These are phyloP conservation scores for Paramormyrops kingsleyae DNA, from an alignment of 2,113 vertebrate genomes.

Conservation along the genomic window DNA sequence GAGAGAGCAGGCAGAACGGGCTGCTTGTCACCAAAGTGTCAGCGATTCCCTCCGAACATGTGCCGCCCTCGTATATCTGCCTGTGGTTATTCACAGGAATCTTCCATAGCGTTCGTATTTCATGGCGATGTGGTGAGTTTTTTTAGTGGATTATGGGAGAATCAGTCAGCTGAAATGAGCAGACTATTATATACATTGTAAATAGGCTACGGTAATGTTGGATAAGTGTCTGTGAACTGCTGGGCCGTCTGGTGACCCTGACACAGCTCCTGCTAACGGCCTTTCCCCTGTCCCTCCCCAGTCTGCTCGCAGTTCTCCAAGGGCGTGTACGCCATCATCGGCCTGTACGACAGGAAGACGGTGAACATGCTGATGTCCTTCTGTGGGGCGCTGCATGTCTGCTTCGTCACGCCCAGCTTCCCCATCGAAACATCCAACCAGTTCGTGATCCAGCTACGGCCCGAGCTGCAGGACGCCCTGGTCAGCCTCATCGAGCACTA, in stretches of 20 bases:
- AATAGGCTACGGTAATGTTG: background rate
- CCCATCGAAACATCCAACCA: conserved; percentile 94
- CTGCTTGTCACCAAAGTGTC: conserved; percentile 50
- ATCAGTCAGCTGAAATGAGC: background rate
- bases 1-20: background rate
- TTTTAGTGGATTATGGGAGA: background rate
- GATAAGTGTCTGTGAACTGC: background rate
- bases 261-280: background rate
- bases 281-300: background rate
- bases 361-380: conserved; percentile 99
- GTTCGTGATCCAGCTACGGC: conserved; percentile 95
- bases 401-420: conserved; percentile 95
- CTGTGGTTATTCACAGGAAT: background rate
- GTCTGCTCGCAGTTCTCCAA: conserved; percentile 98
- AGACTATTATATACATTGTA: background rate
- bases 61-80: background rate
- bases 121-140: background rate
- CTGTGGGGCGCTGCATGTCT: conserved; percentile 94
- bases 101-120: background rate
- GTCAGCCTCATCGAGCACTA: conserved; percentile 93
- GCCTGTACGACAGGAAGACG: conserved; percentile 90
- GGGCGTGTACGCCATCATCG: conserved; percentile 98
- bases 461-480: conserved; percentile 90
- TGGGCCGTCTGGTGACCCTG: background rate
- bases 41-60: conserved; percentile 48